phyloP scores from a whole-genome alignment of 2,888 invertebrate genomes.

The Ptychoptera albimana region DNA sequence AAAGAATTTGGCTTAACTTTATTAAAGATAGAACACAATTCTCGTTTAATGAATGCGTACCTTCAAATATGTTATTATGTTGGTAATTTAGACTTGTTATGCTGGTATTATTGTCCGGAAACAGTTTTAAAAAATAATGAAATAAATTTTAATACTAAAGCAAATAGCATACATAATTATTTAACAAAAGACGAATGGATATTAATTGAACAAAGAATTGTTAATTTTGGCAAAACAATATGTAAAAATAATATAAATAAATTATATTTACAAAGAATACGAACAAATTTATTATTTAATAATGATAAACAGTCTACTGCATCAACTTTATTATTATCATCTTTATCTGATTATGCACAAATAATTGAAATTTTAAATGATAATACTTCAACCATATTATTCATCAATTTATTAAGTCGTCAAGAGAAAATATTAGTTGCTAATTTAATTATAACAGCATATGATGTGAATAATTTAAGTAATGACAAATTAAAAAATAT shows the following conservation, averaged over 20 bases:
- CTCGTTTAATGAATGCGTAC: conserved; percentile 24
- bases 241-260: conserved; percentile 22
- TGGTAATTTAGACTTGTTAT: conserved; percentile 19
- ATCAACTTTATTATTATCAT: conserved; percentile 11
- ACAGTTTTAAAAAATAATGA: neutral
- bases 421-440: conserved; percentile 17
- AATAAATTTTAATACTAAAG: neutral
- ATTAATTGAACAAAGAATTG: conserved; percentile 24
- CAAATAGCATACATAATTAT: conserved; percentile 16
- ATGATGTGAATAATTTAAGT: conserved; percentile 7
- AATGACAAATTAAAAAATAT: conserved; percentile 1
- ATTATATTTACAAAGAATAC: conserved; percentile 18
- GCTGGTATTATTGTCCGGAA: conserved; percentile 23
- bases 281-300: conserved; percentile 13
- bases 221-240: conserved; percentile 24
- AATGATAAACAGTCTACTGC: conserved; percentile 10
- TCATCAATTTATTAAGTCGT: conserved; percentile 15
- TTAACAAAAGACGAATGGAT: conserved; percentile 22
- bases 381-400: conserved; percentile 13
- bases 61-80: conserved; percentile 20
- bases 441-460: conserved; percentile 7
- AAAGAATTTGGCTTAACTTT: conserved; percentile 20
- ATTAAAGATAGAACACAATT: conserved; percentile 22
- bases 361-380: conserved; percentile 13
- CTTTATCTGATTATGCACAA: conserved; percentile 12